Evolutionary conservation across 2,113 vertebrate genomes (phyloP), one percentile per base, ranked within the genome.

Genomic region (Formicarius rufipectus): DNA sequence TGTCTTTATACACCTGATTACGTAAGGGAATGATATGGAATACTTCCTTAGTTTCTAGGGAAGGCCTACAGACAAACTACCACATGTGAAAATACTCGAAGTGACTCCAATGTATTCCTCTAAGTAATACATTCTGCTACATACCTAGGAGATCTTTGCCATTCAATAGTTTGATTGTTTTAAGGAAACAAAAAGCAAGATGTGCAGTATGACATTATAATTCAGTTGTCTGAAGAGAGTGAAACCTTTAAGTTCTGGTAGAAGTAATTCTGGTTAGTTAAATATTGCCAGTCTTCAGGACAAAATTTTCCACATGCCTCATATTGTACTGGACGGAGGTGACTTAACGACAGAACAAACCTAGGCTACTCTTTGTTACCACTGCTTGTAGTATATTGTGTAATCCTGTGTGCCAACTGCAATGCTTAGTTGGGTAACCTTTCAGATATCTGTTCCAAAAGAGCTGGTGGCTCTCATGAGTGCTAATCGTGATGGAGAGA

Each of bases 381-480:
- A 5, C n/a, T 77, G 39, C 15, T 71, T 56, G 18, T 60, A 50
- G 20, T 47, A 3, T 39, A 12, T 27, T 18, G 22, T 31, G 24
- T 55, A 23, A 33, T 30, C n/a, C n/a, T 21, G 11, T 21, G 45
- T 87, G 62, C 28, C 59, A 21, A 0, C 24, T 39, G 13, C 3
- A 0, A 56, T 73, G 55, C 64, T 95, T 24, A 40, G 67, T 27
- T 12, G 42, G 35, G 55, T 78, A 33, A 73, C 63, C 37, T 88
- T 97, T 84, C 93, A 99, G 99, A 97, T 99, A 31, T 99, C 99
- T 4, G 98, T 99, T 19, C 99, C 99, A 9, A 99, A 98, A 94
- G 99, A 99, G 47, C 81, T 99, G 97, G 99, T 99, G 62, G 99
- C 99, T 14, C 98, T 99, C 53, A 99, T 99, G 99, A 99, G 99